A percentile compares a stretch with the other conserved stretches of the same genome.
phyloP scores from a whole-genome alignment of 2,797 vertebrate species.

The Pristis pectinata region DNA sequence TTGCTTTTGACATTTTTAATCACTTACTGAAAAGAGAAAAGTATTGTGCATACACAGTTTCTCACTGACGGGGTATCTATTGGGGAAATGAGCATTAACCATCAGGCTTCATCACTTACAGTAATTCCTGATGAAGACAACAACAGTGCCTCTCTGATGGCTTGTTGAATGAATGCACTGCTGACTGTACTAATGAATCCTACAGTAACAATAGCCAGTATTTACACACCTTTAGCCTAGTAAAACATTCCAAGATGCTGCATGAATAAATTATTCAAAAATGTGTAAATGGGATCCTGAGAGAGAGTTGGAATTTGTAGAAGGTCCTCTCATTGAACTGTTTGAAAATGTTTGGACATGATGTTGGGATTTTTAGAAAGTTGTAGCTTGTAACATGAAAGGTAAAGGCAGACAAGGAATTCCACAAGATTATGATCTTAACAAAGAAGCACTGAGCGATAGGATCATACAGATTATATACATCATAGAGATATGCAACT shows the following conservation, averaged over 20 bases:
- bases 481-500: no score
- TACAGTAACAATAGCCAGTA: background rate
- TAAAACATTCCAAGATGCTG: background rate
- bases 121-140: background rate
- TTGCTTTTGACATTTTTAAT: background rate
- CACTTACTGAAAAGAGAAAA: background rate
- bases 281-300: background rate
- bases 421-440: no score
- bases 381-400: no score
- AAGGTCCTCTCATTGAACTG: no score
- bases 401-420: no score
- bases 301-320: no score
- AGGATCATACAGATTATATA: no score
- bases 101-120: background rate
- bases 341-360: no score
- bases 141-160: background rate
- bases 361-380: no score
- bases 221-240: background rate
- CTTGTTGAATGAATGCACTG: background rate
- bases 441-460: no score
- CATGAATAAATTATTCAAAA: background rate
- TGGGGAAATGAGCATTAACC: background rate
- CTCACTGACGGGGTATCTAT: background rate
- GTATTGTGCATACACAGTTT: background rate
- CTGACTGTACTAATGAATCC: background rate